Conservation (phyloP, 35 echinoderm and acorn worm species). For the Amphiura filiformis region DNA sequence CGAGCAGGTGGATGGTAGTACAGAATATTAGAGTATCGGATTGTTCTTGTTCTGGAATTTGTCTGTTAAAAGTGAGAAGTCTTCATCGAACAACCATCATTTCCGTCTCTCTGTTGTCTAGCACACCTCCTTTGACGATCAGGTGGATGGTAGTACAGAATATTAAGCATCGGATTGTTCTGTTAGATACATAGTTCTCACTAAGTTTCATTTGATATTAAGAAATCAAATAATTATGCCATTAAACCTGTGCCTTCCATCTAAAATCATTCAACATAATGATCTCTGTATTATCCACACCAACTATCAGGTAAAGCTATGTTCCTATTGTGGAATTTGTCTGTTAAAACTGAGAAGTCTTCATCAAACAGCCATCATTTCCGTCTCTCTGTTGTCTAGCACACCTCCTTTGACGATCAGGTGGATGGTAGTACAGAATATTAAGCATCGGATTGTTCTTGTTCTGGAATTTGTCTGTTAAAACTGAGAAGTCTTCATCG, state of each 20-base stretch:
- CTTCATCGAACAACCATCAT: too few species aligned
- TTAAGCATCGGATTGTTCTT: background rate
- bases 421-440: background rate
- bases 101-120: too few species aligned
- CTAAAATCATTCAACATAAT: too few species aligned
- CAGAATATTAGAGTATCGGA: background rate
- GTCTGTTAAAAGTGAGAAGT: too few species aligned
- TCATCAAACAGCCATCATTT: background rate
- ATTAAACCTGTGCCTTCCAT: too few species aligned
- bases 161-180: background rate
- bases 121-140: too few species aligned
- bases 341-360: background rate
- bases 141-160: too few species aligned
- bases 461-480: background rate
- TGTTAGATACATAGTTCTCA: background rate
- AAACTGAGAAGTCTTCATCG: too few species aligned
- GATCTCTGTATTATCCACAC: too few species aligned
- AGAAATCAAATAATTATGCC: background rate
- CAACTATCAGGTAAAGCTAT: slow-evolving; percentile 71
- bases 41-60: background rate
- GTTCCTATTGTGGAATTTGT: background rate
- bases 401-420: background rate
- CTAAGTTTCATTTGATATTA: background rate
- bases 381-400: background rate
- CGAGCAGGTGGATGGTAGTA: background rate